A percentile compares a stretch with the other conserved stretches of the same genome.
Evolutionary conservation across 2,797 vertebrate genomes (phyloP).

Genomic region (Phrynocephalus forsythii): DNA sequence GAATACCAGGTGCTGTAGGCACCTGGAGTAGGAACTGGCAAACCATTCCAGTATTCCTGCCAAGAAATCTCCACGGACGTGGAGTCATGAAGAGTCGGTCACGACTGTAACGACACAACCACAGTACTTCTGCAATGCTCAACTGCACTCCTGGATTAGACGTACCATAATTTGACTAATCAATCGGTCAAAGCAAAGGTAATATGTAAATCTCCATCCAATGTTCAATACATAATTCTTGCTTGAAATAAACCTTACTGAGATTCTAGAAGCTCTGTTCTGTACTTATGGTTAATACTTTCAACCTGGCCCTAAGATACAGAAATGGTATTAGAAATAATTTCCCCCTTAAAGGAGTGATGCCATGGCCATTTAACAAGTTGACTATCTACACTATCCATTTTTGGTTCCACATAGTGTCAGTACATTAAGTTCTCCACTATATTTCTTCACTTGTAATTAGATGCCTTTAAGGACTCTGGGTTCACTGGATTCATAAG

Average conservation of each 20-base stretch:
- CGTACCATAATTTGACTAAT: no score
- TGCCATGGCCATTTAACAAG: background rate
- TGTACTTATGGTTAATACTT: background rate
- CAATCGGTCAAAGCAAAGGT: no score
- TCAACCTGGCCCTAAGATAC: background rate
- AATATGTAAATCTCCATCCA: background rate
- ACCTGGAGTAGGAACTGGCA: no score
- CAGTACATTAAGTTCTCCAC: constrained; percentile 34
- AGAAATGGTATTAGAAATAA: background rate
- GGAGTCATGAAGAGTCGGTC: no score
- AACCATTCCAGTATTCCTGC: no score
- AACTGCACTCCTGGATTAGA: no score
- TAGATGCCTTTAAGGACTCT: constrained; percentile 52
- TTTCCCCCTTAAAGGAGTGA: background rate
- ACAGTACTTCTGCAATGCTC: no score
- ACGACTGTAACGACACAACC: no score
- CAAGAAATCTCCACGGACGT: no score
- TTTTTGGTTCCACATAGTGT: constrained; percentile 9
- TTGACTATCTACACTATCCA: background rate
- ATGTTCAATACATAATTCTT: background rate
- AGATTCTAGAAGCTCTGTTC: constrained; percentile 1
- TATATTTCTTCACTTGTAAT: constrained; percentile 41
- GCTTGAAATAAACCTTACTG: background rate
- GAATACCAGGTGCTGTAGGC: no score
- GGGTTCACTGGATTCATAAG: constrained; percentile 51